Conservation (phyloP, 2,113 vertebrate genomes). For the Oostethus manadensis region DNA sequence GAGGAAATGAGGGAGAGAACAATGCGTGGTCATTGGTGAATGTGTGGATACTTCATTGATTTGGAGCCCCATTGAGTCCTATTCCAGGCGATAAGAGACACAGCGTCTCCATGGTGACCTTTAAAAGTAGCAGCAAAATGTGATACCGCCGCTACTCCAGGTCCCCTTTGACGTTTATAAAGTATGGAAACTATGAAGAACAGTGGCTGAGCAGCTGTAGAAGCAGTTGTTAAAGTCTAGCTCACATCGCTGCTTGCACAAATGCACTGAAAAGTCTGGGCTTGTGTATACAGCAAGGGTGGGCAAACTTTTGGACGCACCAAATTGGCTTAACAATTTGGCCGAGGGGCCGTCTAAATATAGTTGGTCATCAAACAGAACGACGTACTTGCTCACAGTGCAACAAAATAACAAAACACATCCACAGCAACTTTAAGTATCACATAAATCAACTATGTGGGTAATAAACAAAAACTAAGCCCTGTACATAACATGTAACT, state of each 20-base stretch:
- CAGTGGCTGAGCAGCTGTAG: slow-evolving; percentile 7
- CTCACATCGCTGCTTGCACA: not conserved
- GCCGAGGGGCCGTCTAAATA: no score
- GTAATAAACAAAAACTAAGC: no score
- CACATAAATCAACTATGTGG: no score
- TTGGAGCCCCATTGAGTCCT: slow-evolving; percentile 30
- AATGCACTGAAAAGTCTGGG: not conserved
- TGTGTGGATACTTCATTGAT: slow-evolving; percentile 50
- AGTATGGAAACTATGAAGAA: slow-evolving; percentile 6
- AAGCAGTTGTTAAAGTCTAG: not conserved
- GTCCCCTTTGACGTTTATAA: not conserved
- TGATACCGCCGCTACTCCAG: slow-evolving; percentile 1
- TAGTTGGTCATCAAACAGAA: no score
- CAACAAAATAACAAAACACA: no score
- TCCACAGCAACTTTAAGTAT: no score
- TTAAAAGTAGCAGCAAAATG: slow-evolving; percentile 19
- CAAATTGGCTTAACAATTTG: no score
- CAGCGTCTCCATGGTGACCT: slow-evolving; percentile 21
- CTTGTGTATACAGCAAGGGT: not conserved
- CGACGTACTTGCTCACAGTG: no score
- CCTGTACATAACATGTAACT: no score
- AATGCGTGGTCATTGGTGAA: slow-evolving; percentile 10
- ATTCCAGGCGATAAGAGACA: slow-evolving; percentile 28
- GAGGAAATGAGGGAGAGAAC: slow-evolving; percentile 21
- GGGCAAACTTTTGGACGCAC: no score